Evolutionary conservation across 2,113 vertebrate genomes (phyloP).

Genomic region (Haplochromis burtoni): DNA sequence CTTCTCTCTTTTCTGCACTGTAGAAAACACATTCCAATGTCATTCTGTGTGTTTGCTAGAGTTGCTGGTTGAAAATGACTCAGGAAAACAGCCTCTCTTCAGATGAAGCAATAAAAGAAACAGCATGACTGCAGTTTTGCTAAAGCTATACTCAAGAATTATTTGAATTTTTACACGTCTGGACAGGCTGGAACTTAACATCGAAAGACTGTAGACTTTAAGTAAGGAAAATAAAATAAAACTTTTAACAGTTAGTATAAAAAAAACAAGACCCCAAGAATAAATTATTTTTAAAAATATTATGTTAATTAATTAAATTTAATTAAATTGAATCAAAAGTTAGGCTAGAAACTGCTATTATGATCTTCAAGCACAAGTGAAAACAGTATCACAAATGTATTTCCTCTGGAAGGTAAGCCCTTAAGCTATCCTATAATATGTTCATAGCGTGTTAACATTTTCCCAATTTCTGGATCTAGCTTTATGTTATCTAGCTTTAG

Average conservation of each 20-base stretch:
- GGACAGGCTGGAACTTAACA: background rate
- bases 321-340: background rate
- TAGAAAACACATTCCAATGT: background rate
- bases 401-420: background rate
- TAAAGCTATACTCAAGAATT: background rate
- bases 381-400: background rate
- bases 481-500: background rate
- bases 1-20: background rate
- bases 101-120: background rate
- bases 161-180: background rate
- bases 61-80: background rate
- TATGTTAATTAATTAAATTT: fast-evolving
- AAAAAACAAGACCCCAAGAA: background rate
- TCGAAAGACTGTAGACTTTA: background rate
- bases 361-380: background rate
- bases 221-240: background rate
- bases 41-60: background rate
- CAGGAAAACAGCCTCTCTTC: background rate
- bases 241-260: background rate
- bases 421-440: background rate
- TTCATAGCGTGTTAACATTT: background rate
- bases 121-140: background rate
- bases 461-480: background rate
- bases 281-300: fast-evolving
- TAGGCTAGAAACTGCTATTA: background rate